These are phyloP conservation scores for Neelides sp. DNA, from an alignment of 1,140 invertebrate species.

Conservation along the genomic window DNA sequence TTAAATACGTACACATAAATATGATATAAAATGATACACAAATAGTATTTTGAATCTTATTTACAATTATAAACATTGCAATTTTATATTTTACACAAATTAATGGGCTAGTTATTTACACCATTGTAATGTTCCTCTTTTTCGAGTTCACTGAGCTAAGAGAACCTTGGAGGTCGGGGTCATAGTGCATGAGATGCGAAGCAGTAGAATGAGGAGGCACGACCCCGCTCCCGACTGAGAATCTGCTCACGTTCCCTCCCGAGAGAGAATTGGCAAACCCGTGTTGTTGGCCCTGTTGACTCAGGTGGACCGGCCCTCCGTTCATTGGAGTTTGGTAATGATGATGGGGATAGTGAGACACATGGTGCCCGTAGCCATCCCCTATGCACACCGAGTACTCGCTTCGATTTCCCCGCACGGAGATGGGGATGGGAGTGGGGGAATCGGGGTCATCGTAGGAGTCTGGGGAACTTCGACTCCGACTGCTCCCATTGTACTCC, in stretches of 20 bases:
- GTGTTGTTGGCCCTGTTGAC: constrained; percentile 9
- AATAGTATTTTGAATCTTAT: too few relatives aligned
- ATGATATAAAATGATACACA: too few relatives aligned
- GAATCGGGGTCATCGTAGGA: constrained; percentile 30
- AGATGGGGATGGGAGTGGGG: constrained; percentile 28
- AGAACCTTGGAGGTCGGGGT: constrained; percentile 28
- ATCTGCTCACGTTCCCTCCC: constrained; percentile 9
- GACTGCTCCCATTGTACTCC: constrained; percentile 10
- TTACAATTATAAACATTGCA: too few relatives aligned
- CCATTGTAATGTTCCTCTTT: constrained; percentile 31
- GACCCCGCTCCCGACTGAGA: background rate
- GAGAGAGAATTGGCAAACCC: constrained; percentile 3
- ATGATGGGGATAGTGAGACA: constrained; percentile 14
- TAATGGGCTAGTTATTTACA: constrained; percentile 11
- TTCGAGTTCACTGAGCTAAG: constrained; percentile 30
- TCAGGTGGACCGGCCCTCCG: constrained; percentile 11
- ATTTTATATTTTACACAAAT: background rate
- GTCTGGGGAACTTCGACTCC: constrained; percentile 28
- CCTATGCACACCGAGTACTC: constrained; percentile 26
- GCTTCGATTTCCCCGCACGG: constrained; percentile 14
- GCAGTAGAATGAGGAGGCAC: constrained; percentile 8
- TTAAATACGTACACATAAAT: too few relatives aligned
- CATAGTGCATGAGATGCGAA: constrained; percentile 29
- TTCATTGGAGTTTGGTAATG: constrained; percentile 23
- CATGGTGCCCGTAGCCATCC: constrained; percentile 9